Percentiles rank a stretch among this genome's conserved stretches.
Conservation (phyloP, 1,140 invertebrate genomes). For the Aphidius gifuensis region DNA sequence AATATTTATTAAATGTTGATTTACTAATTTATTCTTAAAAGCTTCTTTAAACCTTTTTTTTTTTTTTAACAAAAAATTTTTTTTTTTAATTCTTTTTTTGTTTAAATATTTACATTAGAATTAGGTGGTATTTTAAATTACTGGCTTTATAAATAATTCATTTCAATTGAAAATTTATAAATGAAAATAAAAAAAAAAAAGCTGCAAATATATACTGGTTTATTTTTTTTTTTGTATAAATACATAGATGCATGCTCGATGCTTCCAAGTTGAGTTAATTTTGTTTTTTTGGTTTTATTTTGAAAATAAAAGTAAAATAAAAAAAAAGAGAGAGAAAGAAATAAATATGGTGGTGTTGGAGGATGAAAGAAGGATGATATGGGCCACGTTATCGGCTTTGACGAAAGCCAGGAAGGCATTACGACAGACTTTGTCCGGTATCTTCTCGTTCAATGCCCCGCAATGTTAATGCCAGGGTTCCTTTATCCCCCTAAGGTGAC, state of each 20-base stretch:
- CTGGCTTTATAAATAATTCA: too few relatives aligned
- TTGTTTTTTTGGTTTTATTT: too few relatives aligned
- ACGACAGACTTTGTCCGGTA: slow-evolving; percentile 19
- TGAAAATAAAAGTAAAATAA: neutral
- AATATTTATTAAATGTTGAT: too few relatives aligned
- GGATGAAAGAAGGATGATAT: slow-evolving; percentile 5
- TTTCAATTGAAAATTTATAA: too few relatives aligned
- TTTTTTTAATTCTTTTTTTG: too few relatives aligned
- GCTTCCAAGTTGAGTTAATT: too few relatives aligned
- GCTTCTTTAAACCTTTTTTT: too few relatives aligned
- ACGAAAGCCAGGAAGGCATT: slow-evolving; percentile 28
- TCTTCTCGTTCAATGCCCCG: slow-evolving; percentile 4
- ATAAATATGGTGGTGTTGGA: neutral
- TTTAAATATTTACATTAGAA: too few relatives aligned
- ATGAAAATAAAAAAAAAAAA: neutral
- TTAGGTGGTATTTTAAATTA: too few relatives aligned
- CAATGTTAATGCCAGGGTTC: slow-evolving; percentile 18
- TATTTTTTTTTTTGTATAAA: neutral
- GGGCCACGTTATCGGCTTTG: slow-evolving; percentile 27
- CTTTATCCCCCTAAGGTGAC: slow-evolving; percentile 9
- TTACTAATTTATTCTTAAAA: too few relatives aligned
- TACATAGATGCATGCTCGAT: too few relatives aligned
- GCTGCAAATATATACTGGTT: neutral
- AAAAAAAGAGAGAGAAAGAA: neutral
- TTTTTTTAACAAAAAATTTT: too few relatives aligned